Evolutionary conservation across 2,113 vertebrate genomes (phyloP).

Genomic region (Alectura lathami): DNA sequence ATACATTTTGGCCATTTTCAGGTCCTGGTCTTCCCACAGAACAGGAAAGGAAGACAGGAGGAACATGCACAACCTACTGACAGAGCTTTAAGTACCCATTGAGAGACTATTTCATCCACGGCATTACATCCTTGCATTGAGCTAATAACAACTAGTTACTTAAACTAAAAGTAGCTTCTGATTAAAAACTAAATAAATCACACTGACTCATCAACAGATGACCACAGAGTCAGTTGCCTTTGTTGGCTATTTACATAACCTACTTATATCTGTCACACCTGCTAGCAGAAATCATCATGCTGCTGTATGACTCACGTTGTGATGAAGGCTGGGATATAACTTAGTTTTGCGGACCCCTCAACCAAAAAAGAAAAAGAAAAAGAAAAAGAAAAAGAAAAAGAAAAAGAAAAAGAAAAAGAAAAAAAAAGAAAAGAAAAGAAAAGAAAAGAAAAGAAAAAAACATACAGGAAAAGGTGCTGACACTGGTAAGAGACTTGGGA

Average conservation of each 20-base stretch:
- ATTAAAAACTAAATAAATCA: background rate
- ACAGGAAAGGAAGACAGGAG: background rate
- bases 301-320: fast-evolving
- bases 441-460: background rate
- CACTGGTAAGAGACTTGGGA: fast-evolving
- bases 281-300: background rate
- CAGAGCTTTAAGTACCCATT: background rate
- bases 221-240: background rate
- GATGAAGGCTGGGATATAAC: background rate
- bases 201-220: background rate
- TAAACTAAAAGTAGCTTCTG: background rate
- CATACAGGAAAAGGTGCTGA: background rate
- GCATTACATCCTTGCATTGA: background rate
- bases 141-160: background rate
- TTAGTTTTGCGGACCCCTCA: background rate
- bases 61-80: background rate
- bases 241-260: background rate
- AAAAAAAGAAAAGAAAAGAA: background rate
- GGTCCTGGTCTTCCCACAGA: background rate
- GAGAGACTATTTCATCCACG: background rate
- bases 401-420: background rate
- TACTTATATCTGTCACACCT: background rate
- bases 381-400: background rate
- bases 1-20: background rate
- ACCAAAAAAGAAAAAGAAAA: background rate